Evolutionary conservation across 1,140 invertebrate genomes (phyloP).

Genomic region (Drosophila pseudoobscura): DNA sequence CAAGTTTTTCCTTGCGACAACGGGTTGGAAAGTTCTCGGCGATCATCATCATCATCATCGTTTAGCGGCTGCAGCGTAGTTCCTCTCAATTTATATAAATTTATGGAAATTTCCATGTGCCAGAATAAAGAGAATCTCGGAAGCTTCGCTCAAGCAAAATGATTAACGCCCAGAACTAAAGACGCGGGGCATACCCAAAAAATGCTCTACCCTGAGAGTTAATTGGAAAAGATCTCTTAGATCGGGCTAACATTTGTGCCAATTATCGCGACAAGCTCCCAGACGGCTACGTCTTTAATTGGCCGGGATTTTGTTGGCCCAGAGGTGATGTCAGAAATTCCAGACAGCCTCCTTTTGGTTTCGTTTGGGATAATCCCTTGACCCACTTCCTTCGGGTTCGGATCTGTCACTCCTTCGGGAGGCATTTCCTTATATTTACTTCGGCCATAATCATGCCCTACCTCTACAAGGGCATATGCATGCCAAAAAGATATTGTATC

Average conservation of each 20-base stretch:
- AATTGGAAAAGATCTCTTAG: not conserved
- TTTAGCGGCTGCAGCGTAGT: constrained; percentile 24
- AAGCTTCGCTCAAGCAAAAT: constrained; percentile 10
- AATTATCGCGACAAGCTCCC: too few relatives aligned
- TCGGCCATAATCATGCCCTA: constrained; percentile 27
- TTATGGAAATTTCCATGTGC: constrained; percentile 55
- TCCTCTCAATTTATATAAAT: constrained; percentile 37
- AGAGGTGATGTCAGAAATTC: not conserved
- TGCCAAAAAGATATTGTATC: constrained; percentile 25
- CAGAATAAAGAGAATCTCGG: constrained; percentile 12
- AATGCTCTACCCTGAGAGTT: not conserved
- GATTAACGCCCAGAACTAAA: constrained; percentile 19
- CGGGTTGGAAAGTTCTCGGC: constrained; percentile 74
- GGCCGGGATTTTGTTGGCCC: not conserved
- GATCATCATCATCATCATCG: not conserved
- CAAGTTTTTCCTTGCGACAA: constrained; percentile 37
- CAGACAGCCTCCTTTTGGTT: constrained; percentile 3
- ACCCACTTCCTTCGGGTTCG: constrained; percentile 22
- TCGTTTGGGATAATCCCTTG: constrained; percentile 37
- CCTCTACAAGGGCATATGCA: constrained; percentile 20
- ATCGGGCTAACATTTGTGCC: constrained; percentile 5
- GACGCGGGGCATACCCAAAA: constrained; percentile 18
- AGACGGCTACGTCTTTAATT: not conserved
- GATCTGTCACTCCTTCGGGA: constrained; percentile 33
- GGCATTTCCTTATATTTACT: constrained; percentile 17